Evolutionary conservation across 2,797 vertebrate species (phyloP).

Genomic region (Ctenopoma kingsleyae): DNA sequence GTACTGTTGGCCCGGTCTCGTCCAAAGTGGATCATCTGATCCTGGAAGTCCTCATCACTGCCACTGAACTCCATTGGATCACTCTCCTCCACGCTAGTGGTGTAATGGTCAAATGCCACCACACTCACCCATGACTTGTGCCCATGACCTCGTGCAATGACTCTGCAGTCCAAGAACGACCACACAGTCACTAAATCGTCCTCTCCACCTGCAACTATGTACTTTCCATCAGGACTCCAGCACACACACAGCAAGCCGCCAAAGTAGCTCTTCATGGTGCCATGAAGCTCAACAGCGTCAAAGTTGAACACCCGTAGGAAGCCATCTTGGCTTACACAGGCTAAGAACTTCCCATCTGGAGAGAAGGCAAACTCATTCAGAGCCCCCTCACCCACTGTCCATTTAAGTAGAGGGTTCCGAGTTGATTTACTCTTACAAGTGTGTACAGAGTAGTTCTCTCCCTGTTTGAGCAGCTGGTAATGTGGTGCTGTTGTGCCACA

Average conservation of each 20-base stretch:
- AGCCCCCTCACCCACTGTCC: constrained; percentile 97
- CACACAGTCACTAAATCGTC: constrained; percentile 97
- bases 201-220: constrained; percentile 96
- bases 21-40: constrained; percentile 91
- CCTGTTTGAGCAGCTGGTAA: constrained; percentile 98
- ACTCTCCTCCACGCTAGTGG: constrained; percentile 94
- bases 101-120: constrained; percentile 96
- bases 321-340: constrained; percentile 96
- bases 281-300: constrained; percentile 95
- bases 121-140: constrained; percentile 98
- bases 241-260: constrained; percentile 96
- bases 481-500: constrained; percentile 95
- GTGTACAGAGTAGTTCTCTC: constrained; percentile 95
- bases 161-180: constrained; percentile 95
- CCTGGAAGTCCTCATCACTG: constrained; percentile 99
- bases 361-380: constrained; percentile 98
- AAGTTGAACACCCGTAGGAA: constrained; percentile 97
- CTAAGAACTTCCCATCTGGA: constrained; percentile 96
- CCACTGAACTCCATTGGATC: constrained; percentile 97
- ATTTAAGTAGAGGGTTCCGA: constrained; percentile 96
- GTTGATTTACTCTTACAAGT: constrained; percentile 99
- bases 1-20: constrained; percentile 93
- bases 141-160: constrained; percentile 94
- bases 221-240: constrained; percentile 97
- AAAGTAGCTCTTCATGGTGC: constrained; percentile 99